Evolutionary conservation across 2,113 vertebrate species (phyloP), one percentile per base, ranked within the genome.

Genomic region (Phalacrocorax carbo): DNA sequence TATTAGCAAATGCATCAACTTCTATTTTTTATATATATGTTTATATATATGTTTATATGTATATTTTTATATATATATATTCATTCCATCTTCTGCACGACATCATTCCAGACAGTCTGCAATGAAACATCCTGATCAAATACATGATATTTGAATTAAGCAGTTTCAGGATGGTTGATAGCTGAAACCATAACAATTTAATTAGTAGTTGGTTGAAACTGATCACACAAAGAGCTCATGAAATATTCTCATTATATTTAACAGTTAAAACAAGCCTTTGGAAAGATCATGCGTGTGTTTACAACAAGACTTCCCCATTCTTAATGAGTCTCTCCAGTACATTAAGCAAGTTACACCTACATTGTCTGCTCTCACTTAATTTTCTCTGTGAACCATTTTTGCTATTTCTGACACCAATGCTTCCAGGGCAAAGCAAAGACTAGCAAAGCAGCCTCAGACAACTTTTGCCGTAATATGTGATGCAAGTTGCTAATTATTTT

Each of bases 181-280:
- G 36, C 68, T 94, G 82, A 71, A 95, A 96, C 84, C n/a, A 42
- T 65, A 87, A 81, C 82, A 81, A 94, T 73, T 87, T 88, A 83
- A 95, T 92, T 80, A 84, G 71, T 77, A 96, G 80, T n/a, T 93
- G 38, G 85, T 65, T 75, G 83, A 92, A 96, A 92, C 42, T 73
- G 66, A 87, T 85, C 71, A 77, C 18, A 90, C 72, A 88, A 73
- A 93, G 65, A 86, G 57, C 15, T 55, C 48, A 48, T 44, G 3
- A 78, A 76, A 82, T 40, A 94, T 71, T 96, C 46, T 68, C 44
- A 16, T 19, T 65, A 22, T 86, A 62, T 48, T n/a, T 71, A 90
- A 84, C 30, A 92, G 76, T 64, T 77, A 65, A 87, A 95, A 91
- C 29, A 77, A 89, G 36, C 38, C 79, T 75, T 64, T 38, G 40